Conservation (phyloP, 2,113 vertebrate genomes). For the Chionodraco myersi region DNA sequence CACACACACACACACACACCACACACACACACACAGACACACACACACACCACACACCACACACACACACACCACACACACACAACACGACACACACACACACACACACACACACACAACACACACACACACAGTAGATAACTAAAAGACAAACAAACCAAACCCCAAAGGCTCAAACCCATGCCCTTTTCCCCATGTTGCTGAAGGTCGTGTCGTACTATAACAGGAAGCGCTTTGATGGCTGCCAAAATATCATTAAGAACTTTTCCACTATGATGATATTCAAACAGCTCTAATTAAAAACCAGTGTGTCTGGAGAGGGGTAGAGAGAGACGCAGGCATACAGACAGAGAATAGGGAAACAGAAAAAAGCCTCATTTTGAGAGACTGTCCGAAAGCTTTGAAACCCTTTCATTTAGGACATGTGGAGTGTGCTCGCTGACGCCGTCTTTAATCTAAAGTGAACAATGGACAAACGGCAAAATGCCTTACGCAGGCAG, state of each 20-base stretch:
- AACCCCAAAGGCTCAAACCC: conserved; percentile 66
- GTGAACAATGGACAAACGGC: conserved; percentile 64
- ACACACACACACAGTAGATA: conserved; percentile 46
- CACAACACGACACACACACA: too few species aligned
- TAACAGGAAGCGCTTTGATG: conserved; percentile 71
- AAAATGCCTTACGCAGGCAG: conserved; percentile 69
- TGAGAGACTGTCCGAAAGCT: conserved; percentile 59
- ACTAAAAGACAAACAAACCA: conserved; percentile 70
- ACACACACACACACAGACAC: too few species aligned
- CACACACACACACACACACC: too few species aligned
- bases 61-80: too few species aligned
- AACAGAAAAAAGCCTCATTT: conserved; percentile 55
- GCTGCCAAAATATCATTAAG: conserved; percentile 75
- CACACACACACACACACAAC: too few species aligned
- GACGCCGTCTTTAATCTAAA: conserved; percentile 73
- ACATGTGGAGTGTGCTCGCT: conserved; percentile 62
- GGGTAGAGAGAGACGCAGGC: conserved; percentile 27
- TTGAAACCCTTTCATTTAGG: conserved; percentile 62
- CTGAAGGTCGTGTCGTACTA: conserved; percentile 71
- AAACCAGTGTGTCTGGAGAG: conserved; percentile 68
- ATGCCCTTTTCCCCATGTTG: conserved; percentile 61
- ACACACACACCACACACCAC: too few species aligned
- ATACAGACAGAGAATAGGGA: conserved; percentile 20
- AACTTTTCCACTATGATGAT: conserved; percentile 67
- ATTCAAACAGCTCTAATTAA: conserved; percentile 76